Evolutionary conservation across 2,888 invertebrate genomes (phyloP).

Genomic region (Apantesis nais): DNA sequence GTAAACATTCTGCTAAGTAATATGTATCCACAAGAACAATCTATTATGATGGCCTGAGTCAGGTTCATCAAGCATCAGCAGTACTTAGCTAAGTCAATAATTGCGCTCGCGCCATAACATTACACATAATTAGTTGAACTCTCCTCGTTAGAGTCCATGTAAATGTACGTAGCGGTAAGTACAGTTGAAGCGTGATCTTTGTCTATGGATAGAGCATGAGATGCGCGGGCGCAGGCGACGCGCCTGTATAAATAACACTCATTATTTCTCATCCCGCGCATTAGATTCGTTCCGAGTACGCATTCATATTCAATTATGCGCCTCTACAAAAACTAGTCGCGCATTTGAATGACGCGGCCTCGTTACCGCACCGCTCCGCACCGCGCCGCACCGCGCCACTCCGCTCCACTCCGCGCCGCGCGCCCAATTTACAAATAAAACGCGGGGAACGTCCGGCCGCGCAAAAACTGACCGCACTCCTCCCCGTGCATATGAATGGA

Average conservation of each 20-base stretch:
- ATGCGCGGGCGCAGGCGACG: slow-evolving; percentile 12
- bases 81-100: not conserved
- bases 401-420: slow-evolving; percentile 35
- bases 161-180: not conserved
- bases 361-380: slow-evolving; percentile 50
- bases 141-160: not conserved
- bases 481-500: slow-evolving; percentile 82
- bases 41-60: slow-evolving; percentile 5
- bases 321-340: slow-evolving; percentile 77
- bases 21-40: not conserved
- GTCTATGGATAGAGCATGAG: not conserved
- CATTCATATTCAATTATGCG: slow-evolving; percentile 81
- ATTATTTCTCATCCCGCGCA: slow-evolving; percentile 65
- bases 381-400: slow-evolving; percentile 40
- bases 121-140: not conserved
- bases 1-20: not conserved
- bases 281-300: slow-evolving; percentile 73
- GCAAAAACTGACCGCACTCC: slow-evolving; percentile 78
- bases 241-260: slow-evolving; percentile 58
- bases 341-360: slow-evolving; percentile 78
- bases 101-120: slow-evolving; percentile 4
- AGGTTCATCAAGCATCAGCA: slow-evolving; percentile 2
- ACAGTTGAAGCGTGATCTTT: not conserved
- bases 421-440: slow-evolving; percentile 84
- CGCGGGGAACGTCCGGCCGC: slow-evolving; percentile 80